Conservation (phyloP, 2,113 vertebrate species). For the Lagopus leucura region DNA sequence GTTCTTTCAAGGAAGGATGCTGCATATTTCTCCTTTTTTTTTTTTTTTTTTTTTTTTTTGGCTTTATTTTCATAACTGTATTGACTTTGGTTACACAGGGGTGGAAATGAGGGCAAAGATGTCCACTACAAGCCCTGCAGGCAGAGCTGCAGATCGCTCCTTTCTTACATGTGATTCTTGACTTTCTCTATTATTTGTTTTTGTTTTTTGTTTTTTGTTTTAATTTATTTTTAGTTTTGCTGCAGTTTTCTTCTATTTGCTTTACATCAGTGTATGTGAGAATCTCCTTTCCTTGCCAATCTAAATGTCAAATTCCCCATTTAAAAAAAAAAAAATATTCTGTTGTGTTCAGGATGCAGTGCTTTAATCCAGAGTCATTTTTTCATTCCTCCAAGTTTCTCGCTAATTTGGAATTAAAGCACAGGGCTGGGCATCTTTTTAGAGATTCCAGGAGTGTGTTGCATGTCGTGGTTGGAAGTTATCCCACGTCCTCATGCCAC, state of each 20-base stretch:
- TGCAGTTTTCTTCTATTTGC: background rate
- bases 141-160: background rate
- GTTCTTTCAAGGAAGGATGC: background rate
- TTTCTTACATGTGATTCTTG: background rate
- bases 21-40: background rate
- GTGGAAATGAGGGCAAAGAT: background rate
- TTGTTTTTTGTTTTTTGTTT: background rate
- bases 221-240: no score
- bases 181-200: background rate
- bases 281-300: background rate
- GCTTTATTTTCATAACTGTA: background rate
- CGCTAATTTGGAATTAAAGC: background rate
- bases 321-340: background rate
- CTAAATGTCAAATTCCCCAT: background rate
- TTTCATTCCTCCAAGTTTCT: background rate
- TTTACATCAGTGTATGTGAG: background rate
- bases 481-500: background rate
- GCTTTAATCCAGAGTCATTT: background rate
- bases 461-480: background rate
- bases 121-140: rapidly evolving
- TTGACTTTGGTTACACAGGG: background rate
- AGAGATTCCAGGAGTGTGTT: background rate
- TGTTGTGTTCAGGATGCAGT: background rate
- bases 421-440: background rate
- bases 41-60: no score